Evolutionary conservation across 1,140 invertebrate genomes (phyloP), one percentile per base, ranked within the genome.

Genomic region (Ylistrum balloti): DNA sequence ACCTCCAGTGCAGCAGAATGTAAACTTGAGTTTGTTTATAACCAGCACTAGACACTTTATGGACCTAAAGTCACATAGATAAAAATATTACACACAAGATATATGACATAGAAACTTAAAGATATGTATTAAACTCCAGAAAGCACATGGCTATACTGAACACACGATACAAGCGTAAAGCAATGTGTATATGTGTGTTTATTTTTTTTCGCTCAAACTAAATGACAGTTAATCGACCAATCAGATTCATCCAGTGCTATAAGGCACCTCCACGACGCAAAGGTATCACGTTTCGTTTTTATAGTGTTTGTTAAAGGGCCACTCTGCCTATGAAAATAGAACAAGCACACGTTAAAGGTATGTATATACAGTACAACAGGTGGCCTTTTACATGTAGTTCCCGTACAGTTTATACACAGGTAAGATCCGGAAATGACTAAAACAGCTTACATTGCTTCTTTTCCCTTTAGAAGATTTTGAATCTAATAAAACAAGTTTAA

Each of bases 191-290:
- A n/a, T 74, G 56, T 74, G 56, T 74, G 56, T 74, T 74, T 74
- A 74, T 74, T 74, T 74, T 74, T 38, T 74, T 74, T 74, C 56
- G 56, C 56, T 74, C 56, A 74, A 74, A 74, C 56, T 74, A 74
- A 74, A 74, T 74, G 56, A 74, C 56, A 17, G 56, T 17, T 74
- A 74, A 74, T 74, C 56, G 56, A 74, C 56, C 56, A 74, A 74
- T 74, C 56, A 74, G 28, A 74, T 74, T n/a, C 56, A 74, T 28
- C 56, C 56, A 74, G 56, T 74, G 56, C 56, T 74, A 5, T 28
- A 74, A 74, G 56, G 56, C n/a, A 74, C 56, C 56, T 74, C 56
- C 56, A 74, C 56, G 56, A 74, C 56, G 56, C n/a, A 28, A 28
- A 74, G n/a, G 56, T 74, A 74, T 74, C 56, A n/a, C 56, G 56